These are phyloP conservation scores for Spilosoma lubricipeda DNA, from an alignment of 2,888 invertebrate genomes.

Conservation along the genomic window DNA sequence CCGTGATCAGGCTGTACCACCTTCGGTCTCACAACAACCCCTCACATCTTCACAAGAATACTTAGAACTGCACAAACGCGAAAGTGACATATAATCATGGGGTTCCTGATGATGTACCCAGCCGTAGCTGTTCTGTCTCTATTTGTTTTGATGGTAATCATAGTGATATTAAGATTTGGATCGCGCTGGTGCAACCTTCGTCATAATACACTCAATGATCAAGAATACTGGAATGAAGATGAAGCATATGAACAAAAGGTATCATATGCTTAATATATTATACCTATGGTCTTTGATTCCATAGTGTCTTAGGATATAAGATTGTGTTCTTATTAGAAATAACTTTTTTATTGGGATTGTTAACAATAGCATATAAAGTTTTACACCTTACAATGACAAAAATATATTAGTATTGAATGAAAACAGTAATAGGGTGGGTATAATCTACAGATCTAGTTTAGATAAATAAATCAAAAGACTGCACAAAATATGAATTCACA, in stretches of 20 bases:
- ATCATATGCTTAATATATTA: conserved; percentile 88
- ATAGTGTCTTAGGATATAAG: background rate
- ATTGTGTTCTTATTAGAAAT: background rate
- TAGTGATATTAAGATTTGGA: conserved; percentile 91
- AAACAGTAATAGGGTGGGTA: background rate
- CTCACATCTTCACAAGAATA: conserved; percentile 87
- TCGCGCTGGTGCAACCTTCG: conserved; percentile 90
- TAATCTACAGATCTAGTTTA: background rate
- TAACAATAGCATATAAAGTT: background rate
- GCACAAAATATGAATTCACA: background rate
- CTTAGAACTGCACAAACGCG: conserved; percentile 90
- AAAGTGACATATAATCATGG: conserved; percentile 90
- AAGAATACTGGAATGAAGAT: conserved; percentile 88
- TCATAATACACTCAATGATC: conserved; percentile 88
- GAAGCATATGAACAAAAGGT: conserved; percentile 88
- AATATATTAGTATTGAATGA: background rate
- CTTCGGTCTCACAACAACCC: conserved; percentile 75
- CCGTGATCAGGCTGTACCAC: conserved; percentile 62
- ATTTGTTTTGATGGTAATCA: conserved; percentile 91
- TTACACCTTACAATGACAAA: background rate
- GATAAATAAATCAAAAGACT: background rate
- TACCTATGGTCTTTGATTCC: conserved; percentile 88
- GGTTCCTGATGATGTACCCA: conserved; percentile 92
- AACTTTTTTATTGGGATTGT: background rate
- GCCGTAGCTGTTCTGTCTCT: conserved; percentile 89